phyloP scores from a whole-genome alignment of 2,797 vertebrate species.

The Phoebastria nigripes region DNA sequence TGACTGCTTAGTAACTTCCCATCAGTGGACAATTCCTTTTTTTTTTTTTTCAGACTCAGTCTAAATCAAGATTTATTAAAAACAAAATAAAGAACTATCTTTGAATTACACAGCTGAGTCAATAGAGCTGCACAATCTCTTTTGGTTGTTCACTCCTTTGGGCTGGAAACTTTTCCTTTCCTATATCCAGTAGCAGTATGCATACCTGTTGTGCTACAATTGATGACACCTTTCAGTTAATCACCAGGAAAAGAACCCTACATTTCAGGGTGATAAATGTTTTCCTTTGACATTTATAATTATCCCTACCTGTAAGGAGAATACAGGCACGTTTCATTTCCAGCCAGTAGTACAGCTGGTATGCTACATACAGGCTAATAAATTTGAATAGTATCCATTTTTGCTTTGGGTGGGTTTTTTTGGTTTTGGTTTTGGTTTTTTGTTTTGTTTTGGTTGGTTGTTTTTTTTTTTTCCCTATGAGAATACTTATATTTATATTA shows the following conservation, averaged over 20 bases:
- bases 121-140: neutral
- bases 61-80: neutral
- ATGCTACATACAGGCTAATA: neutral
- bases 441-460: neutral
- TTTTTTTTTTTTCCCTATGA: neutral
- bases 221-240: neutral
- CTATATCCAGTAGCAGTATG: neutral
- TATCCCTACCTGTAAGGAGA: neutral
- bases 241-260: rapidly evolving
- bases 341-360: rapidly evolving
- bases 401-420: neutral
- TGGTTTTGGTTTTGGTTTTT: neutral
- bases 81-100: neutral
- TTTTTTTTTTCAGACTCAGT: neutral
- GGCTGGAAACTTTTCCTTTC: neutral
- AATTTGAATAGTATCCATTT: neutral
- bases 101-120: neutral
- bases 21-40: neutral
- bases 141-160: neutral
- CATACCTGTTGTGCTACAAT: neutral
- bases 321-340: neutral
- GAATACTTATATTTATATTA: neutral
- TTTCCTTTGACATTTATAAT: neutral
- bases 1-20: neutral
- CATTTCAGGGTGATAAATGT: rapidly evolving